These are phyloP conservation scores for Coleophora deauratella DNA, from an alignment of 2,888 invertebrate genomes.

Conservation along the genomic window DNA sequence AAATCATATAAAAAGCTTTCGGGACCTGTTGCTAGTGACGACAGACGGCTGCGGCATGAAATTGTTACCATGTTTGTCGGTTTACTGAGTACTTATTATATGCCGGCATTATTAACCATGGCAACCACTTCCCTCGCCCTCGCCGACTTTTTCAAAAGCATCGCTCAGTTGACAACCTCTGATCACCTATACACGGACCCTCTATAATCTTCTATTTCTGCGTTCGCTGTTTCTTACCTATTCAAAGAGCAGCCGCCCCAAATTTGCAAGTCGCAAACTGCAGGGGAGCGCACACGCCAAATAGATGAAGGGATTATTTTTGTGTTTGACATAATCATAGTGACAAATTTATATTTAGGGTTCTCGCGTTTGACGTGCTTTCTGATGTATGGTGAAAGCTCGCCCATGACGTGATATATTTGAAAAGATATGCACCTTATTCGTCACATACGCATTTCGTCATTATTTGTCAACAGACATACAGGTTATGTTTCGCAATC, in stretches of 20 bases:
- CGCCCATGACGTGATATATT: neutral
- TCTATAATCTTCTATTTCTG: slow-evolving; percentile 59
- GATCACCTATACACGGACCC: slow-evolving; percentile 63
- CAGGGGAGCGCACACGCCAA: slow-evolving; percentile 65
- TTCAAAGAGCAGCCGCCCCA: slow-evolving; percentile 35
- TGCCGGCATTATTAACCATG: slow-evolving; percentile 64
- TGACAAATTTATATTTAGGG: slow-evolving; percentile 69
- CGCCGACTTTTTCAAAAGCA: slow-evolving; percentile 56
- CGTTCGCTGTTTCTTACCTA: slow-evolving; percentile 38
- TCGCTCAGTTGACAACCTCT: slow-evolving; percentile 53
- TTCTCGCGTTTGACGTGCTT: slow-evolving; percentile 52
- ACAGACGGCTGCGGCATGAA: slow-evolving; percentile 24
- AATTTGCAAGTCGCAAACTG: slow-evolving; percentile 60
- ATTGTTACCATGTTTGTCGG: slow-evolving; percentile 26
- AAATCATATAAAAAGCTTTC: slow-evolving; percentile 43
- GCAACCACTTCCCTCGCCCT: slow-evolving; percentile 54
- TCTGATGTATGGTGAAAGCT: slow-evolving; percentile 29
- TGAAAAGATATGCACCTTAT: no score
- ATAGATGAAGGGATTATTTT: slow-evolving; percentile 73
- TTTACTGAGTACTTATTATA: slow-evolving; percentile 40
- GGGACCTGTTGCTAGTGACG: slow-evolving; percentile 57
- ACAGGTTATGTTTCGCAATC: no score
- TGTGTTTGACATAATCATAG: slow-evolving; percentile 74
- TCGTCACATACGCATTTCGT: no score
- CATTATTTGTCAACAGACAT: no score